Evolutionary conservation across 2,113 vertebrate genomes (phyloP).

Genomic region (Neotoma lepida): DNA sequence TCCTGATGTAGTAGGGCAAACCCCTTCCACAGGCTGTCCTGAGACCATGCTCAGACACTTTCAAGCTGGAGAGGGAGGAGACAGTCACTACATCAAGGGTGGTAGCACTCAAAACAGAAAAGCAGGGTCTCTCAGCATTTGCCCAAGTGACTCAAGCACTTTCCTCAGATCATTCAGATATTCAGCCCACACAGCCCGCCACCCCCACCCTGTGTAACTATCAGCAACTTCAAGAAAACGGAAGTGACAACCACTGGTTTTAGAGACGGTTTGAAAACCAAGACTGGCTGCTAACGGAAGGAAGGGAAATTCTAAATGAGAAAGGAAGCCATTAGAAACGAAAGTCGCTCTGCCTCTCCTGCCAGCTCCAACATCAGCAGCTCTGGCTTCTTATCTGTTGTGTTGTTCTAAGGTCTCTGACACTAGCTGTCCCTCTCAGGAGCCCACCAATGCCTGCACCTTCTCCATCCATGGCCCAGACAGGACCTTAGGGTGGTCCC

Average conservation of each 20-base stretch:
- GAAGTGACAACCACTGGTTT: slow-evolving; percentile 74
- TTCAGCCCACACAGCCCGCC: not conserved
- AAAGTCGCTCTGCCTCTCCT: not conserved
- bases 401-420: not conserved
- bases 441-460: not conserved
- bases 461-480: not conserved
- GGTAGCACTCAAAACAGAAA: not conserved
- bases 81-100: not conserved
- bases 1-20: not conserved
- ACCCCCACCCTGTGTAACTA: slow-evolving; percentile 54
- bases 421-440: not conserved
- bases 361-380: not conserved
- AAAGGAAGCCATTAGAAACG: slow-evolving; percentile 66
- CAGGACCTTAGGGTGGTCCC: not conserved
- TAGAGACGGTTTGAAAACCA: slow-evolving; percentile 75
- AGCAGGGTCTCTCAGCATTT: not conserved
- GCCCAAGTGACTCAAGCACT: not conserved
- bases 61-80: not conserved
- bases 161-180: not conserved
- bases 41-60: not conserved
- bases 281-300: slow-evolving; percentile 70
- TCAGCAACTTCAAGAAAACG: slow-evolving; percentile 74
- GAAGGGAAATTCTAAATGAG: slow-evolving; percentile 62
- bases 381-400: not conserved
- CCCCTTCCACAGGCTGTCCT: not conserved